A percentile compares a stretch with the other conserved stretches of the same genome.
phyloP scores from a whole-genome alignment of 2,888 invertebrate species.

The Amblyteles armatorius region DNA sequence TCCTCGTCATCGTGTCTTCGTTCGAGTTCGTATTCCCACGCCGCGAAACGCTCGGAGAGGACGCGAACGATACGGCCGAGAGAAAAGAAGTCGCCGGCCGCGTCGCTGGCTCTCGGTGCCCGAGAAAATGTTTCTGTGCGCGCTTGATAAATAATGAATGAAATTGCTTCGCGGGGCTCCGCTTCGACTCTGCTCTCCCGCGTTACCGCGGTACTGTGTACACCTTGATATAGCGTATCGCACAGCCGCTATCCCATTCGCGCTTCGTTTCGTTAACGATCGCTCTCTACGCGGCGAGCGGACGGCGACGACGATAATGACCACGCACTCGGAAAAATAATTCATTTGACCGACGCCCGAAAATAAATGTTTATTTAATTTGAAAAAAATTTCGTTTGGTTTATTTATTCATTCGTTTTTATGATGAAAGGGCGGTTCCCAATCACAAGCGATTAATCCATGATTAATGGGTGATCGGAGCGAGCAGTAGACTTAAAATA shows the following conservation, averaged over 20 bases:
- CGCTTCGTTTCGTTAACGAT: slow-evolving; percentile 64
- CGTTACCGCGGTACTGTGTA: slow-evolving; percentile 26
- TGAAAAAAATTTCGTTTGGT: too few species aligned
- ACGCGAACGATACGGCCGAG: slow-evolving; percentile 46
- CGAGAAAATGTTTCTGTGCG: slow-evolving; percentile 63
- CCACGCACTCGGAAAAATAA: neutral
- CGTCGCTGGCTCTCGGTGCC: slow-evolving; percentile 26
- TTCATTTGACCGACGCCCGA: neutral
- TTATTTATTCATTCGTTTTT: too few species aligned
- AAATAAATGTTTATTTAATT: neutral
- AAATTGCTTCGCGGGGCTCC: slow-evolving; percentile 71
- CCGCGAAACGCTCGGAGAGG: slow-evolving; percentile 62
- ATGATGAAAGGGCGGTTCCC: too few species aligned
- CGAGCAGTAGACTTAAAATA: too few species aligned
- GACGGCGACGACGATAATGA: slow-evolving; percentile 42
- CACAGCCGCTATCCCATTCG: slow-evolving; percentile 44
- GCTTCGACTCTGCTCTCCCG: slow-evolving; percentile 29
- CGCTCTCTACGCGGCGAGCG: slow-evolving; percentile 41
- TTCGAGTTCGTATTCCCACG: slow-evolving; percentile 71
- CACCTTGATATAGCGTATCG: slow-evolving; percentile 16
- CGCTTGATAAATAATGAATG: slow-evolving; percentile 75
- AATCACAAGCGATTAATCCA: too few species aligned
- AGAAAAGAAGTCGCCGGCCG: slow-evolving; percentile 47
- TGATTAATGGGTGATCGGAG: too few species aligned
- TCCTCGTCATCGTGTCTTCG: slow-evolving; percentile 55